Evolutionary conservation across 2,797 vertebrate species (phyloP).

Genomic region (Falco peregrinus): DNA sequence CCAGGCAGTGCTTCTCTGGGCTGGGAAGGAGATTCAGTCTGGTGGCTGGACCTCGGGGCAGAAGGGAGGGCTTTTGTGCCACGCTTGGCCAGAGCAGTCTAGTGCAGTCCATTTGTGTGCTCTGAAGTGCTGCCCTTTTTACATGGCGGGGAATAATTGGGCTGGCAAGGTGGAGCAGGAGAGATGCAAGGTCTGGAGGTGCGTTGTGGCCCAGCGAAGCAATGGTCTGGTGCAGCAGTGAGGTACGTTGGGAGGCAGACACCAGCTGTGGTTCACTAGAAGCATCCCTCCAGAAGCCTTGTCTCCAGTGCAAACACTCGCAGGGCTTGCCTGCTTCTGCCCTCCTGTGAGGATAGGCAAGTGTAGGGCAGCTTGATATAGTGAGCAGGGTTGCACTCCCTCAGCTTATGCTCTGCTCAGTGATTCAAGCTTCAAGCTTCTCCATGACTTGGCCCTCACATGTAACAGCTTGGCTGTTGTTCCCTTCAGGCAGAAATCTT

Average conservation of each 20-base stretch:
- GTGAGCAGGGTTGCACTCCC: not conserved
- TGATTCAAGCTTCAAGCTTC: not conserved
- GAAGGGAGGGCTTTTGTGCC: not conserved
- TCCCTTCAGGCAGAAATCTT: not conserved
- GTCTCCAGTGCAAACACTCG: not conserved
- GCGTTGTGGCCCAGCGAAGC: not conserved
- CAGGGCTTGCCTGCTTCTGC: not conserved
- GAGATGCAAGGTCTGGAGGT: not conserved
- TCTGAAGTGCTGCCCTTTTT: not conserved
- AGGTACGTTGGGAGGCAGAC: not conserved
- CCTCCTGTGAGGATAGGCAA: not conserved
- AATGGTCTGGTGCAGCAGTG: not conserved
- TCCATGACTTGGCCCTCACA: not conserved
- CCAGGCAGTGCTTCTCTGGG: not conserved
- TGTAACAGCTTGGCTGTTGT: not conserved
- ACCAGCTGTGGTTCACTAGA: not conserved
- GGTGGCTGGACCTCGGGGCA: not conserved
- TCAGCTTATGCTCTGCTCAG: not conserved
- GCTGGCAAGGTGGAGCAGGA: not conserved
- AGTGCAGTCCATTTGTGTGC: not conserved
- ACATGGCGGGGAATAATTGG: accelerated
- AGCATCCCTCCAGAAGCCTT: not conserved
- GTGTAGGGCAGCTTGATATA: not conserved
- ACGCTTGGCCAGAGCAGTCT: not conserved
- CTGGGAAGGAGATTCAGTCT: not conserved